Base-by-base conservation (phyloP, 2,888 invertebrate genomes). In the Anoplius nigerrimus region DNA sequence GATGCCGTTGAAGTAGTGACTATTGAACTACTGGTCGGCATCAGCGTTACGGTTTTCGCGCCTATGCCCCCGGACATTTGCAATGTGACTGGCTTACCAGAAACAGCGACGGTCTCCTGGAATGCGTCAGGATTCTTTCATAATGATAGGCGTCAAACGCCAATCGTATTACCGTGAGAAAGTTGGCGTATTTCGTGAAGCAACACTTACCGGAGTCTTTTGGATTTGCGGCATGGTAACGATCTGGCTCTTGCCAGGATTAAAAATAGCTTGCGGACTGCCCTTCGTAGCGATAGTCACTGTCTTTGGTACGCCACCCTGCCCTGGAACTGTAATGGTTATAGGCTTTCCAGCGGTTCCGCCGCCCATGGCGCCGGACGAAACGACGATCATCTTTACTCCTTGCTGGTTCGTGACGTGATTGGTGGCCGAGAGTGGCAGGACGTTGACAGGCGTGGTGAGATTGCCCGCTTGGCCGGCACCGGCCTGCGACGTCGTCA, bases 71-170 rank as follows among this genome's bases (percentile, higher is more conserved):
- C 91, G 16, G 93, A 91, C 91, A 94, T 92, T 88, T 93, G 93
- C 48, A 94, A 91, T 0, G 94, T 94, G 1, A 94, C 92, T 18
- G 93, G 93, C 87, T 94, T 94, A 0, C 94, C 94, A 6, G 93
- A 92, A 70, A 94, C 90, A 66, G 93, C 92, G 24, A 93, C 91
- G 22, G 92, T 91, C 83, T 93, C 93, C 88, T 92, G 88, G 34
- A 79, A 79, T 62, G 61, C 51, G 61, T 45, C 24, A 54, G 6
- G 11, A 34, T 34, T 34, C 11, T 13, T 34, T 34, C n/a, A n/a
- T 34, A 34, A 34, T 34, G 34, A 34, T 1, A 34, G 11, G 34
- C 34, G 27, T 5, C 2, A 34, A 34, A 11, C 34, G 1, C 3
- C 24, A 34, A 34, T 34, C 11, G 11, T 11, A 8, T 34, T 6